phyloP scores from a whole-genome alignment of 2,888 invertebrate genomes.

The Schizaphis graminum region DNA sequence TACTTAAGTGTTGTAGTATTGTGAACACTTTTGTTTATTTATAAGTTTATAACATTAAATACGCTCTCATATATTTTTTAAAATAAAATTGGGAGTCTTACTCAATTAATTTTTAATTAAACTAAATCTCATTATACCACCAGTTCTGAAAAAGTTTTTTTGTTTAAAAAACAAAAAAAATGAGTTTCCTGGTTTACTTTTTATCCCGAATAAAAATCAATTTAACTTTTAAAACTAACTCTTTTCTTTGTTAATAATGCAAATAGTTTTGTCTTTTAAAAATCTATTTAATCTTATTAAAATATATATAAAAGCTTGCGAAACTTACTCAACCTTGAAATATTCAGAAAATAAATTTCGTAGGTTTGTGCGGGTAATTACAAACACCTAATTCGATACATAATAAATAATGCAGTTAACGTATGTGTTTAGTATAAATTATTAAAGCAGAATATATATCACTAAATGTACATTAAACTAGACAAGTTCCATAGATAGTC shows the following conservation, averaged over 20 bases:
- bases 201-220: slow-evolving; percentile 11
- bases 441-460: not conserved
- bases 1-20: not conserved
- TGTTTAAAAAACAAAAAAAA: not conserved
- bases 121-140: not conserved
- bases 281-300: not conserved
- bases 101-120: slow-evolving; percentile 22
- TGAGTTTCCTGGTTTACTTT: not conserved
- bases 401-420: not conserved
- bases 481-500: not conserved
- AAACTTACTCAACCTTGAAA: not conserved
- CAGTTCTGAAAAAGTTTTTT: slow-evolving; percentile 16
- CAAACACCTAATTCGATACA: not conserved
- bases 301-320: not conserved
- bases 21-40: not conserved
- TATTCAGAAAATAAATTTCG: not conserved
- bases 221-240: slow-evolving; percentile 17
- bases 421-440: not conserved
- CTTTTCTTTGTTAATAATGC: not conserved
- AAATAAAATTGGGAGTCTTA: not conserved
- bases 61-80: not conserved
- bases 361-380: not conserved
- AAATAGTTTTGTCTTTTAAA: slow-evolving; percentile 10
- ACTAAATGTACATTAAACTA: not conserved
- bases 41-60: not conserved